Percentiles rank a stretch among this genome's conserved stretches.
Evolutionary conservation across 1,140 invertebrate genomes (phyloP).

Genomic region (Ericerus pela): DNA sequence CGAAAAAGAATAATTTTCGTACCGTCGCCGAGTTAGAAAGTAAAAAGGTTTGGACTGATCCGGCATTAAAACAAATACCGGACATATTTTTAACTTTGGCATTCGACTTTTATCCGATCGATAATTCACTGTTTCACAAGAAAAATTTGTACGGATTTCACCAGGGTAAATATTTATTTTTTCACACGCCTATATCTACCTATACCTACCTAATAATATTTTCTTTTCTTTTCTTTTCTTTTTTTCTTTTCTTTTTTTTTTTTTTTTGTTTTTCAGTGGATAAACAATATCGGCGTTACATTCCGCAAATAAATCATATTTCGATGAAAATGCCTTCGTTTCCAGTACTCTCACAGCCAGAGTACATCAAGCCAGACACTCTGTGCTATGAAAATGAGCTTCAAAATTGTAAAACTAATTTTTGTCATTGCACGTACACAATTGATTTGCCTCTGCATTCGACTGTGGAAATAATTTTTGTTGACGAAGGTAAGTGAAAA

Average conservation of each 20-base stretch:
- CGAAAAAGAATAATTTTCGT: too few species aligned
- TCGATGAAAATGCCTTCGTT: constrained; percentile 56
- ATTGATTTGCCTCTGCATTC: constrained; percentile 50
- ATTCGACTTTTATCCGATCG: constrained; percentile 70
- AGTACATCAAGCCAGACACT: constrained; percentile 37
- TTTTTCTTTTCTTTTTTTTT: too few species aligned
- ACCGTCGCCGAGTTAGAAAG: too few species aligned
- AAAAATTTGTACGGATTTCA: constrained; percentile 51
- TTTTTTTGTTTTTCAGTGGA: too few species aligned
- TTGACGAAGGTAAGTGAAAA: constrained; percentile 70
- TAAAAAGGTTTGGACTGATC: too few species aligned
- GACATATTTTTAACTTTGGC: constrained; percentile 66
- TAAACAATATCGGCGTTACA: too few species aligned
- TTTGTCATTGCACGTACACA: constrained; percentile 69
- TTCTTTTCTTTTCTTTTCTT: too few species aligned
- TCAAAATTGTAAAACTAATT: constrained; percentile 44
- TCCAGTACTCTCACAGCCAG: constrained; percentile 52
- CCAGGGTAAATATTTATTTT: constrained; percentile 39
- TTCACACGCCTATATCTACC: too few species aligned
- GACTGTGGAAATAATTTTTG: constrained; percentile 62
- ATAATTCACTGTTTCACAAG: constrained; percentile 64
- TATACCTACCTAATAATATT: too few species aligned
- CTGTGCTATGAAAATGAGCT: constrained; percentile 51
- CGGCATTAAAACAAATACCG: constrained; percentile 40
- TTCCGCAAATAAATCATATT: constrained; percentile 79